A percentile compares a stretch with the other conserved stretches of the same genome.
These are phyloP conservation scores for Erebia epiphron DNA, from an alignment of 2,888 invertebrate species.

Conservation along the genomic window DNA sequence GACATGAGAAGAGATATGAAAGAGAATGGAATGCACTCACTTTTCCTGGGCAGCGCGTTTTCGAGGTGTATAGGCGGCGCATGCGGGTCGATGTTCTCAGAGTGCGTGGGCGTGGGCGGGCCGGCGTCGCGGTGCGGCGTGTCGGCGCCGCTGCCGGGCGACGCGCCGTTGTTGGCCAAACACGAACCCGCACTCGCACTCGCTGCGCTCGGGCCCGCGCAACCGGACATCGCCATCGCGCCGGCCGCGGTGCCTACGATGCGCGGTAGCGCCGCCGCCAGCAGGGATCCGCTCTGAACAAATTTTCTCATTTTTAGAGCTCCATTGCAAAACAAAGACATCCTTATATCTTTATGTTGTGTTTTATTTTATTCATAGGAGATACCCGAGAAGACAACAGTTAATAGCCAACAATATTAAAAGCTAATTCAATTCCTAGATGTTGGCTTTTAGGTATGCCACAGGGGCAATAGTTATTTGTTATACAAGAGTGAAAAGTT, in stretches of 20 bases:
- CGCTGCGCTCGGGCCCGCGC: constrained; percentile 48
- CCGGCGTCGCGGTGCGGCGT: constrained; percentile 74
- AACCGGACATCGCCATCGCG: constrained; percentile 82
- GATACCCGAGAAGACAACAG: too few species aligned
- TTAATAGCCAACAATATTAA: too few species aligned
- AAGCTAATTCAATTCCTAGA: too few species aligned
- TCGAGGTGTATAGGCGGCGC: constrained; percentile 79
- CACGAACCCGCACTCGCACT: constrained; percentile 47
- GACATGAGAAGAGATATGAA: too few species aligned
- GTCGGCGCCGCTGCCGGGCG: constrained; percentile 56
- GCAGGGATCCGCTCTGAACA: constrained; percentile 75
- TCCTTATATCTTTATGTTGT: too few species aligned
- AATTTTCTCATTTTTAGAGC: background rate
- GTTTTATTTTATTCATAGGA: too few species aligned
- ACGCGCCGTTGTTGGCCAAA: constrained; percentile 50
- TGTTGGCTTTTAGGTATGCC: too few species aligned
- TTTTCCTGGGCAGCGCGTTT: constrained; percentile 80
- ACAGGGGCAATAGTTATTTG: too few species aligned
- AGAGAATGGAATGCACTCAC: constrained; percentile 31
- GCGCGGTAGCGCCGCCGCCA: constrained; percentile 84
- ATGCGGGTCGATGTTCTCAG: constrained; percentile 71
- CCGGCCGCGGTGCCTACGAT: constrained; percentile 63
- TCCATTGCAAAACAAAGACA: too few species aligned
- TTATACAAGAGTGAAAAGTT: too few species aligned
- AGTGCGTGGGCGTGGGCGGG: constrained; percentile 78